A percentile compares a stretch with the other conserved stretches of the same genome.
These are phyloP conservation scores for Cantharis nigra DNA, from an alignment of 2,888 invertebrate species.

Conservation along the genomic window DNA sequence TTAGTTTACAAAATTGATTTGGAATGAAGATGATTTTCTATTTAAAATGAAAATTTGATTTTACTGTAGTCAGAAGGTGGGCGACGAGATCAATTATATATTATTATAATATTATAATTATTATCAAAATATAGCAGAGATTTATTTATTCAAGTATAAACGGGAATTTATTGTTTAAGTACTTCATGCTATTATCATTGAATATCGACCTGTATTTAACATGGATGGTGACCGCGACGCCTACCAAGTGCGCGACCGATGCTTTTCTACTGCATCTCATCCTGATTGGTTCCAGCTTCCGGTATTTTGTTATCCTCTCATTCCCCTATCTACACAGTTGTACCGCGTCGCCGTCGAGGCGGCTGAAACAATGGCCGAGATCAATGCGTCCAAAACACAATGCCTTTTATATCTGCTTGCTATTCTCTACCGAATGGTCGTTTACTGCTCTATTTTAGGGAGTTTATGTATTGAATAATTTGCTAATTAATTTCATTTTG, in stretches of 20 bases:
- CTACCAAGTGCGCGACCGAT: constrained; percentile 32
- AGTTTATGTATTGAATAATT: constrained; percentile 30
- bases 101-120: not conserved
- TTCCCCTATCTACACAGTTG: constrained; percentile 21
- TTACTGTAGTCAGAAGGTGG: no score
- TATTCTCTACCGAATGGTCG: constrained; percentile 28
- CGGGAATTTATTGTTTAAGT: not conserved
- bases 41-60: no score
- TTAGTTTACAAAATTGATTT: not conserved
- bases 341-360: constrained; percentile 32
- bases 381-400: constrained; percentile 32
- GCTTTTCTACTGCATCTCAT: constrained; percentile 36
- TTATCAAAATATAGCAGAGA: not conserved
- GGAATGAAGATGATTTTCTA: no score
- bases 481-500: constrained; percentile 13
- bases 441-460: constrained; percentile 27
- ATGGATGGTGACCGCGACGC: constrained; percentile 28
- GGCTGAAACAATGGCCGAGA: constrained; percentile 34
- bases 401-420: constrained; percentile 32
- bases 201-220: constrained; percentile 23
- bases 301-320: constrained; percentile 38
- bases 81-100: not conserved
- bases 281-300: constrained; percentile 49
- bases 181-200: constrained; percentile 12
- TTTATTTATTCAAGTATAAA: not conserved